Evolutionary conservation across 2,888 invertebrate species (phyloP).

Genomic region (Andrena praecox): DNA sequence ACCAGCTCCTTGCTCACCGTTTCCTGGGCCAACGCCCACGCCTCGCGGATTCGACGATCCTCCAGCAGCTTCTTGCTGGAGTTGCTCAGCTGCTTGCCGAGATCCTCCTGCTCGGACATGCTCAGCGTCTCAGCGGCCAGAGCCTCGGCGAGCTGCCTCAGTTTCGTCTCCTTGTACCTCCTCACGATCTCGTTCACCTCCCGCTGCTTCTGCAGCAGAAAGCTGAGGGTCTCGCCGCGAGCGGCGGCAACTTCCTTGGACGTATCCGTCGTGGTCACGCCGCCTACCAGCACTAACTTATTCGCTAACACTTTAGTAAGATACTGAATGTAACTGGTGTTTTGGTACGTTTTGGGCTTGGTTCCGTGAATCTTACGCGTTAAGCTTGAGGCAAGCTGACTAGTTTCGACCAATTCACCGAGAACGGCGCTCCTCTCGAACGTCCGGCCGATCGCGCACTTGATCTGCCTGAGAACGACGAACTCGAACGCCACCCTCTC

Average conservation of each 20-base stretch:
- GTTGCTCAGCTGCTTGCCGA: slow-evolving; percentile 84
- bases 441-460: slow-evolving; percentile 74
- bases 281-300: slow-evolving; percentile 86
- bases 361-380: slow-evolving; percentile 86
- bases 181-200: slow-evolving; percentile 88
- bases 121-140: slow-evolving; percentile 90
- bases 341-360: slow-evolving; percentile 83
- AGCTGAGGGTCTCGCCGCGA: slow-evolving; percentile 81
- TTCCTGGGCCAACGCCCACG: slow-evolving; percentile 91
- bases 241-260: slow-evolving; percentile 76
- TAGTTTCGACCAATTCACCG: slow-evolving; percentile 90
- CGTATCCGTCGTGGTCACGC: slow-evolving; percentile 61
- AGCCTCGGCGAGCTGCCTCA: slow-evolving; percentile 90
- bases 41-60: slow-evolving; percentile 90
- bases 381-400: slow-evolving; percentile 90
- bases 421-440: slow-evolving; percentile 77
- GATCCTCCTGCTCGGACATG: slow-evolving; percentile 80
- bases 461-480: slow-evolving; percentile 87
- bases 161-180: slow-evolving; percentile 89
- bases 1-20: slow-evolving; percentile 91
- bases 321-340: slow-evolving; percentile 87
- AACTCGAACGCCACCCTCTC: slow-evolving; percentile 94
- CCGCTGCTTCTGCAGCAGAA: slow-evolving; percentile 86
- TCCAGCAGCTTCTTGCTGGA: slow-evolving; percentile 85
- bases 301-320: slow-evolving; percentile 91